Percentiles rank a stretch among this genome's conserved stretches.
Evolutionary conservation across 2,113 vertebrate genomes (phyloP).

Genomic region (Pica pica): DNA sequence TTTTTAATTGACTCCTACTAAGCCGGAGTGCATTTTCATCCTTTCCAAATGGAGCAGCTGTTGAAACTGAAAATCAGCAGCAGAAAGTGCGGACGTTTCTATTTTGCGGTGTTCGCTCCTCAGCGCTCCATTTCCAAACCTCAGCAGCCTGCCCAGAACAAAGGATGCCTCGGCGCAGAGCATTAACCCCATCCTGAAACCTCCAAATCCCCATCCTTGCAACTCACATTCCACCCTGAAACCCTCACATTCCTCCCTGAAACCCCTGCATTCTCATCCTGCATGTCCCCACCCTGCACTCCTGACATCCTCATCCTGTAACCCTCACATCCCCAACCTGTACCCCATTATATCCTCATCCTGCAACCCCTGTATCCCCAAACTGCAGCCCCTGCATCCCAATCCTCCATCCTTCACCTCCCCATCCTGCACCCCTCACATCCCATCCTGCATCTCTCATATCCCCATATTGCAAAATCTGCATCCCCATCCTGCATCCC

Average conservation of each 20-base stretch:
- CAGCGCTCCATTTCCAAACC: constrained; percentile 7
- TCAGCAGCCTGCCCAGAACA: constrained; percentile 37
- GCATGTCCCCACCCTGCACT: no score
- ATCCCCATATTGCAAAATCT: not conserved
- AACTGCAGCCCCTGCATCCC: not conserved
- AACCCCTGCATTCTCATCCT: not conserved
- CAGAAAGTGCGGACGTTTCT: constrained; percentile 6
- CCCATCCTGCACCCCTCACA: not conserved
- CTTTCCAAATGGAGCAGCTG: constrained; percentile 42
- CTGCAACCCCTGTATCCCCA: no score
- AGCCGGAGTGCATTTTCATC: not conserved
- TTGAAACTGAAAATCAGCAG: constrained; percentile 45
- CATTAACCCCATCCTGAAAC: not conserved
- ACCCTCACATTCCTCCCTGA: not conserved
- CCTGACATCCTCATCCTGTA: not conserved
- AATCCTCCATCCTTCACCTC: not conserved
- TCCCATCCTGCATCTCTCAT: not conserved
- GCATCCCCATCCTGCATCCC: not conserved
- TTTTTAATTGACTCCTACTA: constrained; percentile 46
- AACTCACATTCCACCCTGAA: not conserved
- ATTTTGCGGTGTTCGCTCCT: constrained; percentile 21
- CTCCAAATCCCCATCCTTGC: not conserved
- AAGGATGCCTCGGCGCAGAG: constrained; percentile 15
- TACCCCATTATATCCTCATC: no score
- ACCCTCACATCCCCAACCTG: not conserved